Percentiles rank a stretch among this genome's conserved stretches.
phyloP scores from a whole-genome alignment of 1,140 invertebrate genomes.

The Arctopsyche grandis region DNA sequence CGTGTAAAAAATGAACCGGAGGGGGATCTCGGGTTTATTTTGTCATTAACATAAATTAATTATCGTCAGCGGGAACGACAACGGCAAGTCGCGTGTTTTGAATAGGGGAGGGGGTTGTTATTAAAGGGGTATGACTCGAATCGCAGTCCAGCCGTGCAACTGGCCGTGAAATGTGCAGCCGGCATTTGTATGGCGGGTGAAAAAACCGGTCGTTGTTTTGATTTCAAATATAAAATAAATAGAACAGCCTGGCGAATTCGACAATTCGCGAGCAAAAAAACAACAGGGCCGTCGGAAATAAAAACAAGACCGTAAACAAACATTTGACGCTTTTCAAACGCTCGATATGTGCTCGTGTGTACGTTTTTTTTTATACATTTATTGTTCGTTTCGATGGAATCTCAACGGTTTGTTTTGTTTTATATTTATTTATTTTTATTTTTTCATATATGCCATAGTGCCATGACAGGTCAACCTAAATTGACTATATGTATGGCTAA shows the following conservation, averaged over 20 bases:
- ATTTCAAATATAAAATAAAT: slow-evolving; percentile 26
- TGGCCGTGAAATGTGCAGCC: slow-evolving; percentile 6
- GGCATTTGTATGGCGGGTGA: not conserved
- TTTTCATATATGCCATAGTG: no score
- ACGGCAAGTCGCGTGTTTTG: not conserved
- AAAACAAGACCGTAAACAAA: not conserved
- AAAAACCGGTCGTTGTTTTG: not conserved
- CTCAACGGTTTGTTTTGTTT: no score
- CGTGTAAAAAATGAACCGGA: no score
- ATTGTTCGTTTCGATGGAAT: no score
- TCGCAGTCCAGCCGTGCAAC: not conserved
- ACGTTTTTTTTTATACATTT: no score
- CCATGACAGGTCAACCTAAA: no score
- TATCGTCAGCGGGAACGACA: not conserved
- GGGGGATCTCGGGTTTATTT: not conserved
- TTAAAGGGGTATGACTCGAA: no score
- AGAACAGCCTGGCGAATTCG: not conserved
- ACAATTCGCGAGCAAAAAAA: slow-evolving; percentile 7
- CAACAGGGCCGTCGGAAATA: not conserved
- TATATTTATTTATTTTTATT: no score
- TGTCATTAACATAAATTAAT: slow-evolving; percentile 19
- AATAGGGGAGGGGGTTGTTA: no score
- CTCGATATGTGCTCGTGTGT: no score
- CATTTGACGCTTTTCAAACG: not conserved
- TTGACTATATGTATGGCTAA: no score